phyloP scores from a whole-genome alignment of 2,797 vertebrate genomes.

The Schizopygopsis pylzovi region DNA sequence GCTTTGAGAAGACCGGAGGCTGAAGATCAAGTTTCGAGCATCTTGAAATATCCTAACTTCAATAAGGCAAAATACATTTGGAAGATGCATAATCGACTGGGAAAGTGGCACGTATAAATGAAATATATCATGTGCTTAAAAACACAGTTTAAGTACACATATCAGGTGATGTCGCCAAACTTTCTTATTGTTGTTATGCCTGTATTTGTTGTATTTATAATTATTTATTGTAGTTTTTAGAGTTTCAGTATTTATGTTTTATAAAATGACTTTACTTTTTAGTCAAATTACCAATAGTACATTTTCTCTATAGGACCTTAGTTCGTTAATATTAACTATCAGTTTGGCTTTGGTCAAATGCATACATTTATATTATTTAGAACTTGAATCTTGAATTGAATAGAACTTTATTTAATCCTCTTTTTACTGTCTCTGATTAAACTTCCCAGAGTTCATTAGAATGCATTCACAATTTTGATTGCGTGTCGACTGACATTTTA shows the following conservation, averaged over 20 bases:
- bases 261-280: neutral
- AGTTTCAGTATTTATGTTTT: neutral
- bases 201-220: no score
- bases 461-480: neutral
- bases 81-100: neutral
- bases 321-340: neutral
- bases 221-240: no score
- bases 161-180: neutral
- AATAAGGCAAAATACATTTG: no score
- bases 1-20: neutral
- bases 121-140: neutral
- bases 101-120: neutral
- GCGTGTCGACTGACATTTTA: neutral
- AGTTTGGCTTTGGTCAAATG: neutral
- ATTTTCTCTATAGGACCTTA: no score
- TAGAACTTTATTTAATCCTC: neutral
- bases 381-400: no score
- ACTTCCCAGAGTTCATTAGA: neutral
- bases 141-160: neutral
- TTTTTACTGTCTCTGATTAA: neutral
- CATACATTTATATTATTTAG: neutral
- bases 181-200: neutral
- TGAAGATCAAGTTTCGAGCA: neutral
- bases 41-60: neutral
- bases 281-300: no score